These are phyloP conservation scores for Centropus bengalensis DNA, from an alignment of 2,113 vertebrate species.

Conservation along the genomic window DNA sequence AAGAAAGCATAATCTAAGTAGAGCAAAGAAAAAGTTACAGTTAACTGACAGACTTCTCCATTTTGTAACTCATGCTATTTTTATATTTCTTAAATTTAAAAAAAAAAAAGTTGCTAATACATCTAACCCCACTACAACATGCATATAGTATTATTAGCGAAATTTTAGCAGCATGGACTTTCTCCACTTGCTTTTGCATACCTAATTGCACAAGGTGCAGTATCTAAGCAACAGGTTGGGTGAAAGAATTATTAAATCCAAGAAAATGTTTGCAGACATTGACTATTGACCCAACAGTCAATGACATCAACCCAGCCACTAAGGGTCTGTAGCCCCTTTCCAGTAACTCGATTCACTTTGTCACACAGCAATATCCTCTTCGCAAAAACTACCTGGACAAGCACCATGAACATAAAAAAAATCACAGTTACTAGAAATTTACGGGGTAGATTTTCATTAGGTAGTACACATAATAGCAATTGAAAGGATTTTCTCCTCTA, in stretches of 20 bases:
- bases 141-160: background rate
- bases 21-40: background rate
- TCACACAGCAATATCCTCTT: background rate
- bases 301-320: background rate
- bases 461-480: background rate
- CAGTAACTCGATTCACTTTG: background rate
- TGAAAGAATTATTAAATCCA: background rate
- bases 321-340: background rate
- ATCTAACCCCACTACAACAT: background rate
- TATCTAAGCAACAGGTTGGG: background rate
- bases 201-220: background rate
- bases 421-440: background rate
- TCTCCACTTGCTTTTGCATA: background rate
- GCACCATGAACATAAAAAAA: background rate
- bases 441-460: background rate
- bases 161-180: background rate
- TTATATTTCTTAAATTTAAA: background rate
- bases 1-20: background rate
- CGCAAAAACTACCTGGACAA: background rate
- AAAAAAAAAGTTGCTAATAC: too few species aligned
- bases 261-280: background rate
- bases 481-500: background rate
- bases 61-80: background rate
- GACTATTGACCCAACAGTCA: too few species aligned
- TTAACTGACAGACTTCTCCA: background rate